Evolutionary conservation across 1,140 invertebrate genomes (phyloP), one percentile per base, ranked within the genome.

Genomic region (Hyphantria cunea): DNA sequence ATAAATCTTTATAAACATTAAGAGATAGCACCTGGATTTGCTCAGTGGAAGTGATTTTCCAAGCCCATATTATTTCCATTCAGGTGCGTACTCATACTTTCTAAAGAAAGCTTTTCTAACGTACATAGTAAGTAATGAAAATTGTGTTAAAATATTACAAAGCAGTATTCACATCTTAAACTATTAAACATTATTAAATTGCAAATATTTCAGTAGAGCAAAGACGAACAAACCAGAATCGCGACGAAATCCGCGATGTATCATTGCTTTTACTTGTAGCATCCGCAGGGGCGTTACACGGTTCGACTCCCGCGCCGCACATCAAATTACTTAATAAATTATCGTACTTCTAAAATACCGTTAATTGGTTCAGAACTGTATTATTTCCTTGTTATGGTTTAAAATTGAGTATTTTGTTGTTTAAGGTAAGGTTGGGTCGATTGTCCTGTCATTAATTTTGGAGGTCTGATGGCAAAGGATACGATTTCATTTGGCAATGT

Each of bases 181-280:
- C 5, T 25, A 3, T 25, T 3, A 25, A 25, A 25, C 17, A 25
- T 25, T 25, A 3, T 25, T 5, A 25, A 25, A 25, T 25, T 1
- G 17, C 5, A 5, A 3, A 25, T 25, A 25, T 25, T 25, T 3
- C 17, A 25, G 17, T 11, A 45, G 54, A 37, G 13, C 51, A 34
- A 74, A 77, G 75, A 74, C 68, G 72, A 78, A 74, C 17, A 56
- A 34, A 74, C 10, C 49, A 62, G 42, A 47, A 54, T 63, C 70
- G 73, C 74, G 76, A 79, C 80, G 71, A 82, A 82, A 82, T 72
- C 70, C 72, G 70, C 79, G 75, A 78, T 78, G 78, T 85, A 85
- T 85, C 82, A 87, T 82, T 85, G 84, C 80, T 80, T 87, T 82
- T 84, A 79, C 80, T 79, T 78, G 70, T 74, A 74, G 76, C 79